Base-by-base conservation (phyloP, 2,797 vertebrate genomes). In the Eptatretus atami region DNA sequence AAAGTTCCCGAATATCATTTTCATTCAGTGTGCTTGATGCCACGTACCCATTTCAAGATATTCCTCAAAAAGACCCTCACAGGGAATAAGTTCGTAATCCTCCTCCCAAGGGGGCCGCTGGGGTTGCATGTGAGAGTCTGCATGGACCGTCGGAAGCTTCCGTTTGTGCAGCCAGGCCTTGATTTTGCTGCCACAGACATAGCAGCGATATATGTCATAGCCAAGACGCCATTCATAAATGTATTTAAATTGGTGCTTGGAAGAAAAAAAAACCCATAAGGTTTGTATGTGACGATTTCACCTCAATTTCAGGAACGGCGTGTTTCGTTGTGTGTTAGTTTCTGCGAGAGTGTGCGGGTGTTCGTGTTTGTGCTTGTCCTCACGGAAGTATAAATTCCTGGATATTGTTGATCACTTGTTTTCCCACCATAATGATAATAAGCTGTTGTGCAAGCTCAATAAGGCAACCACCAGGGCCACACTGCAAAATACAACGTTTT, bases 361-460 rank as follows among this genome's bases (percentile, higher is more conserved):
- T 44, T 44, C 6, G 31, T 44, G 31, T 44, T 5, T 44, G 31
- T 52, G 52, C 13, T 52, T 52, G 1, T 60, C 71, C 73, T 73
- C 66, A 73, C 24, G 52, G 73, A 15, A 71, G 6, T 9, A 72
- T 53, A 57, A 69, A 15, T 61, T 75, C 72, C 65, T 71, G 71
- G 53, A 67, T 0, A 0, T 69, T 72, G 65, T 67, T 75, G 69
- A 70, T 68, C 54, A 71, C 11, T 65, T 76, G 72, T 31, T 73
- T 73, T 64, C 74, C 75, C 69, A 72, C 70, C 72, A 68, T 65
- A 68, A 73, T 71, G 65, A 73, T 13, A 24, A 73, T 66, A 12
- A 75, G 66, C 67, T 77, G 72, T 69, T 75, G 74, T 0, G 65
- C 73, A 65, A 75, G 68, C 67, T 74, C 70, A 0, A 64, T 54